These are phyloP conservation scores for Cyprinus carpio DNA, from an alignment of 2,113 vertebrate species.

Conservation along the genomic window DNA sequence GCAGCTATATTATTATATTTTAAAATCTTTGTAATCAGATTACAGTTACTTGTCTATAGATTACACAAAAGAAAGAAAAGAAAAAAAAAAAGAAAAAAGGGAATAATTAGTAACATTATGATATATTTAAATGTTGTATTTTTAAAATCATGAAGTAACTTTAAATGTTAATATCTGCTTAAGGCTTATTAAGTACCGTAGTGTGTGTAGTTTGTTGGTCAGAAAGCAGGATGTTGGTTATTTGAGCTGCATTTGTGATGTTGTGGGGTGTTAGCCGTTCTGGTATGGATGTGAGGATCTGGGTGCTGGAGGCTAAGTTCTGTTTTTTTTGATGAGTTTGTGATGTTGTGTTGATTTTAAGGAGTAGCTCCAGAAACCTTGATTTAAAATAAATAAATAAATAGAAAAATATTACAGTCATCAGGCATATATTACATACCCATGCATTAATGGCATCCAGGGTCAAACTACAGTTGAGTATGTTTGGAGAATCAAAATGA, in stretches of 20 bases:
- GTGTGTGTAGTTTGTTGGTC: background rate
- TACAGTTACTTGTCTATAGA: too few relatives aligned
- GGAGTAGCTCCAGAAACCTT: background rate
- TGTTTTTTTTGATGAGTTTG: too few relatives aligned
- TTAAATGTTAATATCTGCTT: background rate
- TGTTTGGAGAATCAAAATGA: background rate
- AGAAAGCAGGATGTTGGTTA: conserved; percentile 41
- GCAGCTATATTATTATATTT: too few relatives aligned
- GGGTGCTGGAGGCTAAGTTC: conserved; percentile 38
- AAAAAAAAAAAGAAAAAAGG: background rate
- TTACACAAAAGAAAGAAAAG: too few relatives aligned
- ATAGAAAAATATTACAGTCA: background rate
- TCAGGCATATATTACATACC: conserved; percentile 41
- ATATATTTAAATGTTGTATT: too few relatives aligned
- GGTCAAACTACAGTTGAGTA: conserved; percentile 47
- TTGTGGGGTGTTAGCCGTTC: conserved; percentile 41
- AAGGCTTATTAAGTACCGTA: background rate
- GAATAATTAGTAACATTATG: background rate
- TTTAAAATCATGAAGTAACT: background rate
- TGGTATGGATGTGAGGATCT: conserved; percentile 60
- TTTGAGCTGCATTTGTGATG: conserved; percentile 52
- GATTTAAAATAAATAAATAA: background rate
- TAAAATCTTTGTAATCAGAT: too few relatives aligned
- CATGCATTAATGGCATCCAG: conserved; percentile 47
- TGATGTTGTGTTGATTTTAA: too few relatives aligned